Evolutionary conservation across 2,797 vertebrate genomes (phyloP).

Genomic region (Pipistrellus kuhlii): DNA sequence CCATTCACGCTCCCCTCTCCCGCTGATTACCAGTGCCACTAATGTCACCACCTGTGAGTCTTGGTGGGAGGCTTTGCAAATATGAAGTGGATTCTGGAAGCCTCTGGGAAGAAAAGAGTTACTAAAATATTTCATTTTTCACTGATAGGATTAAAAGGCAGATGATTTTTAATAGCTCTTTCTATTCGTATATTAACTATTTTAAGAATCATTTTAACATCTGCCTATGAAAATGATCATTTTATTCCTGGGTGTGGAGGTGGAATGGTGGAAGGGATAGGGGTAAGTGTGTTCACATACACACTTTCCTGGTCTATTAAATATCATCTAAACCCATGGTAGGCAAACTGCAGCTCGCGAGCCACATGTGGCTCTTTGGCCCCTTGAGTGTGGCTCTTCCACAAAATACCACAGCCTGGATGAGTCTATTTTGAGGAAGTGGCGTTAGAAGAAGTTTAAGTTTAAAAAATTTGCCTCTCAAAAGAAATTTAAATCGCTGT

Average conservation of each 20-base stretch:
- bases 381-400: too few species aligned
- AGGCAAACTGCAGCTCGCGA: too few species aligned
- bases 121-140: slow-evolving; percentile 59
- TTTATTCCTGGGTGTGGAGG: not conserved
- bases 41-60: not conserved
- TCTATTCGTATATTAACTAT: not conserved
- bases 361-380: too few species aligned
- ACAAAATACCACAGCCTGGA: too few species aligned
- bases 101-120: slow-evolving; percentile 1
- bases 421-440: too few species aligned
- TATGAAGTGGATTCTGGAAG: not conserved
- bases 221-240: not conserved
- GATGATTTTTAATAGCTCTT: not conserved
- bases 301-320: not conserved
- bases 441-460: too few species aligned
- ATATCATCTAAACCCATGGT: not conserved
- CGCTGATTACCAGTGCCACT: not conserved
- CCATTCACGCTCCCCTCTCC: not conserved
- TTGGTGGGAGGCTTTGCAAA: not conserved
- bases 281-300: not conserved
- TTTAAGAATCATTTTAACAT: not conserved
- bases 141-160: not conserved
- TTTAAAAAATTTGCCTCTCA: too few species aligned
- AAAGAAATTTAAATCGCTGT: too few species aligned
- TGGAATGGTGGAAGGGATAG: not conserved